Base-by-base conservation (phyloP, 2,797 vertebrate species). In the Sebastolobus alascanus region DNA sequence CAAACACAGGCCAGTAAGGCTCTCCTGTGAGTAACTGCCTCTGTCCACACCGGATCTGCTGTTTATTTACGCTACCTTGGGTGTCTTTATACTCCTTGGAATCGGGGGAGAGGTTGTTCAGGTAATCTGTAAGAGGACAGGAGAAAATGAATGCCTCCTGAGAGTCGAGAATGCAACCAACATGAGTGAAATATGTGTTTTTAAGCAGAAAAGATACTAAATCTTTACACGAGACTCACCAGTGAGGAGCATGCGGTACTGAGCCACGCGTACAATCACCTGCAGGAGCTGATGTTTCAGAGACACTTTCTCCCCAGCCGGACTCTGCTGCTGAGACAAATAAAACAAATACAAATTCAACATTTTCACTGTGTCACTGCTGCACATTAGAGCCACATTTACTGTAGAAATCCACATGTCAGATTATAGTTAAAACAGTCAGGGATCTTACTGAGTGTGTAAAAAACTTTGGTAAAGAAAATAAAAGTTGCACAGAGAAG, bases 51-150 rank as follows among this genome's bases (percentile, higher is more conserved):
- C 20, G 55, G 18, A 3, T 40, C 22, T 68, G 58, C 69, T 67
- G 38, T 50, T 50, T 71, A 31, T 82, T 79, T 73, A 73, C 43
- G 25, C 94, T 96, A 99, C 98, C 97, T 95, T 99, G 97, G 20
- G 97, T 98, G 86, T 96, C 94, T 89, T 98, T 97, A 85, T 98
- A 99, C 83, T 99, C 98, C 27, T 92, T 93, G 27, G 97, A 97
- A 91, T 99, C 97, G 4, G 97, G 97, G 73, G 96, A 97, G 64
- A 99, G 97, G 93, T 99, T 99, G 93, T 98, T 99, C 89, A 99
- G 94, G 90, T 99, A 99, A 96, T 99, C 98, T 99, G 94, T 59
- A 63, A 73, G 64, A 83, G 25, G 20, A 84, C 50, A 2, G 75
- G 56, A 78, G 4, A 61, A 75, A 61, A 81, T 73, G 1, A 80